Conservation (phyloP, 2,888 invertebrate genomes). For the Lacanobia oleracea region DNA sequence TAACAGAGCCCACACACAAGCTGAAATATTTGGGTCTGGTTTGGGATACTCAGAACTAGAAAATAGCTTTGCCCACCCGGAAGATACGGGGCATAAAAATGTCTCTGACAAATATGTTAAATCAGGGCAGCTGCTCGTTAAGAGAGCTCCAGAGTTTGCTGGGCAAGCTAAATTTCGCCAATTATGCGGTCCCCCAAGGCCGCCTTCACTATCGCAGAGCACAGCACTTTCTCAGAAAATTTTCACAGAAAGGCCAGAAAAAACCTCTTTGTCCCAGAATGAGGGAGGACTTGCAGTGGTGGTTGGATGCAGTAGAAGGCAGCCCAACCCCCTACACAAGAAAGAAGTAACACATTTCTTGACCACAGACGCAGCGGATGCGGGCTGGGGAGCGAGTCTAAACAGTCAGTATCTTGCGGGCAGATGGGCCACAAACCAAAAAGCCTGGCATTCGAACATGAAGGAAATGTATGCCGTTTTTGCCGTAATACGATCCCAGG, state of each 20-base stretch:
- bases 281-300: background rate
- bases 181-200: background rate
- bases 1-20: background rate
- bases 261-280: background rate
- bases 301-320: background rate
- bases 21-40: background rate
- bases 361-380: background rate
- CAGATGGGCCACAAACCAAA: constrained; percentile 17
- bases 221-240: background rate
- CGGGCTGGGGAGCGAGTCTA: constrained; percentile 29
- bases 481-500: background rate
- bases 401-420: constrained; percentile 21
- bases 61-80: no score
- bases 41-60: background rate
- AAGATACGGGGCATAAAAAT: background rate
- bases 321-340: background rate
- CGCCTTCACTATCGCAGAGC: background rate
- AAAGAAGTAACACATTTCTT: background rate
- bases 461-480: constrained; percentile 41
- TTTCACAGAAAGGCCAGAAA: background rate
- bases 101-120: background rate
- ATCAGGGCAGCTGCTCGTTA: constrained; percentile 4
- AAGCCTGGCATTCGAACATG: constrained; percentile 32
- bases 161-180: constrained; percentile 57
- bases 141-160: constrained; percentile 22